A percentile compares a stretch with the other conserved stretches of the same genome.
Conservation (phyloP, 2,888 invertebrate species). For the Philhelius pedissequus region DNA sequence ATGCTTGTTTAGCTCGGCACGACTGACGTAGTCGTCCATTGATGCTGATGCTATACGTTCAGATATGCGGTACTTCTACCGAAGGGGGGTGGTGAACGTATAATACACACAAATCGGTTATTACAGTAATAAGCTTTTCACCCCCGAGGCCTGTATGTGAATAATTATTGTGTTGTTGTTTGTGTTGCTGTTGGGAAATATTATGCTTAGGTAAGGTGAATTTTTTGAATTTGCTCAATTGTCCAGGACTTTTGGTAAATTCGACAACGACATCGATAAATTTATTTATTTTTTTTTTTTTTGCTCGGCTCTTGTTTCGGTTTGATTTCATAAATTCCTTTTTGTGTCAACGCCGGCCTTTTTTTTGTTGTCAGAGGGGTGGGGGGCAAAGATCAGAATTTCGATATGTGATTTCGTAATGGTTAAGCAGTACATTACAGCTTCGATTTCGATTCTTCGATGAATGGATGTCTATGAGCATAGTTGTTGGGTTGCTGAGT, state of each 20-base stretch:
- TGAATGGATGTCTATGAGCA: constrained; percentile 29
- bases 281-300: constrained; percentile 4
- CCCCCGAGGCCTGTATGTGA: constrained; percentile 61
- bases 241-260: constrained; percentile 52
- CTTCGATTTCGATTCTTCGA: constrained; percentile 36
- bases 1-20: constrained; percentile 50
- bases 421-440: constrained; percentile 63
- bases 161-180: constrained; percentile 60
- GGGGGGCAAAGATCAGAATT: constrained; percentile 7
- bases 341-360: background rate
- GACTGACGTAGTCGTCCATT: constrained; percentile 38
- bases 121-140: constrained; percentile 67
- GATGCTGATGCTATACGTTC: background rate
- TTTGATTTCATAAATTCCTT: constrained; percentile 45
- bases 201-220: constrained; percentile 68
- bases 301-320: background rate
- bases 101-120: constrained; percentile 68
- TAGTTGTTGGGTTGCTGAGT: constrained; percentile 36
- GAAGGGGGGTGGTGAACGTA: constrained; percentile 41
- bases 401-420: constrained; percentile 54
- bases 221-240: constrained; percentile 61
- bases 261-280: constrained; percentile 39
- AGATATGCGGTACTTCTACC: background rate
- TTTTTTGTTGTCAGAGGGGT: background rate
- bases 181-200: constrained; percentile 13